A percentile compares a stretch with the other conserved stretches of the same genome.
Conservation (phyloP, 1,140 invertebrate genomes). For the Pentalonia nigronervosa region DNA sequence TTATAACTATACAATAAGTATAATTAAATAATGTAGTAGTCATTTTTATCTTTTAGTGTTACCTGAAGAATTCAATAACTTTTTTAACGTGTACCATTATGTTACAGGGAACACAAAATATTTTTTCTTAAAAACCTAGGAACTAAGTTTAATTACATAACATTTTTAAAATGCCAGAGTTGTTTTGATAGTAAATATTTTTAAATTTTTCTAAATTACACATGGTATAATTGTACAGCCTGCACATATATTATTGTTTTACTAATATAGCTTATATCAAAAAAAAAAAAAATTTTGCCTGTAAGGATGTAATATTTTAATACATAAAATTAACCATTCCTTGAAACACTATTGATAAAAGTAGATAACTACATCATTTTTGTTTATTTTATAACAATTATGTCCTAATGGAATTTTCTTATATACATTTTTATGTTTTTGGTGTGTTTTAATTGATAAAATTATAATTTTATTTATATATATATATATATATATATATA, state of each 20-base stretch:
- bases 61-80: background rate
- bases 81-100: background rate
- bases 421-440: background rate
- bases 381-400: background rate
- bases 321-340: background rate
- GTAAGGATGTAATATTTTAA: background rate
- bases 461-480: background rate
- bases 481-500: background rate
- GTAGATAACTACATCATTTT: background rate
- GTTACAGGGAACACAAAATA: background rate
- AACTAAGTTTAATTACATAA: background rate
- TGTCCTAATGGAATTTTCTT: background rate
- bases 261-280: conserved; percentile 15
- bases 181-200: background rate
- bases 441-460: conserved; percentile 25
- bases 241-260: background rate
- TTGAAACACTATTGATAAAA: background rate
- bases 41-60: background rate
- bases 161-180: background rate
- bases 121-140: background rate
- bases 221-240: background rate
- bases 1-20: conserved; percentile 13
- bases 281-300: no score
- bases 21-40: background rate
- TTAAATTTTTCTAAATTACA: background rate